Conservation (phyloP, 2,797 vertebrate genomes). For the Manis crassicaudata region DNA sequence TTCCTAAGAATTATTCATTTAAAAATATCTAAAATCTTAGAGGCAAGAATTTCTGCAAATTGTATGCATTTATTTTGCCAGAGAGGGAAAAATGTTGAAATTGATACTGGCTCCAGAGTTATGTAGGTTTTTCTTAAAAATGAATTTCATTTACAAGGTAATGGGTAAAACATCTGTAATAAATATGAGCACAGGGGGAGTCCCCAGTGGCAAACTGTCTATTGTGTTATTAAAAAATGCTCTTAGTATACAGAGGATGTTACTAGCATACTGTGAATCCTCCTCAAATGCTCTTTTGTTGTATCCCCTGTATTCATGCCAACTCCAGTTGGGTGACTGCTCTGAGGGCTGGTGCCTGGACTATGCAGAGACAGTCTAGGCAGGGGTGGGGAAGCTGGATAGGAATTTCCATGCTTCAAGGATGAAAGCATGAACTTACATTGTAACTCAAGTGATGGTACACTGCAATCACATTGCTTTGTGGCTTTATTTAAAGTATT, state of each 20-base stretch:
- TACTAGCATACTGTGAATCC: accelerated
- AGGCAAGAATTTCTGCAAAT: neutral
- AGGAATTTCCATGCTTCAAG: neutral
- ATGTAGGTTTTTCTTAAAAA: constrained; percentile 42
- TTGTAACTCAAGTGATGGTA: neutral
- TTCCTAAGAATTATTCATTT: constrained; percentile 43
- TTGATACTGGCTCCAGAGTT: constrained; percentile 20
- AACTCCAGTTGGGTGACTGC: neutral
- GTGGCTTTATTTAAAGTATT: neutral
- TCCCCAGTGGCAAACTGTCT: constrained; percentile 34
- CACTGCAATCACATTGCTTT: neutral
- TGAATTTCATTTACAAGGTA: constrained; percentile 45
- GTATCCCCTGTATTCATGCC: neutral
- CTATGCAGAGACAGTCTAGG: neutral
- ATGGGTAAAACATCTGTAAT: constrained; percentile 71
- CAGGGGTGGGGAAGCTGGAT: neutral
- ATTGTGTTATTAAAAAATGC: neutral
- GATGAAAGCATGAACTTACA: neutral
- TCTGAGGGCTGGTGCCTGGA: neutral
- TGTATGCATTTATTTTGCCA: constrained; percentile 49
- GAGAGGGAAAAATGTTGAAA: constrained; percentile 21
- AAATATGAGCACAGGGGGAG: neutral
- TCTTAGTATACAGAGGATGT: neutral
- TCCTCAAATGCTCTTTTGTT: constrained; percentile 7
- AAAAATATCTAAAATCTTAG: constrained; percentile 52